phyloP scores from a whole-genome alignment of 2,888 invertebrate genomes.

The Pristionchus exspectatus region DNA sequence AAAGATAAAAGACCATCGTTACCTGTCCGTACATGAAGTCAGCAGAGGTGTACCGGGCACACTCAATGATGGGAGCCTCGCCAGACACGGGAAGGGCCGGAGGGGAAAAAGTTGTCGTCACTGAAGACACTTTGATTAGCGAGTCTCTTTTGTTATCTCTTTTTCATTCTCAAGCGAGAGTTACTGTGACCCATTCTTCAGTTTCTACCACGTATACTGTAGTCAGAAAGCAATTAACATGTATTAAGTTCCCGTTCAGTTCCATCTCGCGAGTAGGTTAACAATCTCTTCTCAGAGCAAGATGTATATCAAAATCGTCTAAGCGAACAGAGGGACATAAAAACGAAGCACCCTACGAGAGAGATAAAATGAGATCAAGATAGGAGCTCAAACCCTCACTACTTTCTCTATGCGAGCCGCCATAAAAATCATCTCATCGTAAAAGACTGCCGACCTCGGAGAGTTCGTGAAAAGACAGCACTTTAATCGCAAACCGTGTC shows the following conservation, averaged over 20 bases:
- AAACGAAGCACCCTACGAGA: not conserved
- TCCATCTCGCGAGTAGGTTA: not conserved
- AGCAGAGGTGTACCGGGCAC: slow-evolving; percentile 68
- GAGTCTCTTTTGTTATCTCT: not conserved
- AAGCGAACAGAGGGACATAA: not conserved
- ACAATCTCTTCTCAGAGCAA: not conserved
- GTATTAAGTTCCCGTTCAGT: too few species aligned
- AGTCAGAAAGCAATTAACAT: too few species aligned
- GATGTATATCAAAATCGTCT: not conserved
- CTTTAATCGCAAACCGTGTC: not conserved
- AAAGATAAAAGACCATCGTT: not conserved
- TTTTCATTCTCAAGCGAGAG: not conserved
- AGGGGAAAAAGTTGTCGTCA: slow-evolving; percentile 45
- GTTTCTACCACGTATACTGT: too few species aligned
- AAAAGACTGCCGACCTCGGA: not conserved
- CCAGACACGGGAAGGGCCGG: slow-evolving; percentile 60
- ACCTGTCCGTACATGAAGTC: slow-evolving; percentile 68
- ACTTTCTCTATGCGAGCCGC: not conserved
- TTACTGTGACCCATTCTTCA: too few species aligned
- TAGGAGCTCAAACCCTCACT: not conserved
- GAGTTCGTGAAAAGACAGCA: not conserved
- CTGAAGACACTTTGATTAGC: not conserved
- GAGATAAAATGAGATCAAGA: not conserved
- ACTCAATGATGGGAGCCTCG: slow-evolving; percentile 62
- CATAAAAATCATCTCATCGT: not conserved